Evolutionary conservation across 2,113 vertebrate genomes (phyloP).

Genomic region (Saguinus imperator): DNA sequence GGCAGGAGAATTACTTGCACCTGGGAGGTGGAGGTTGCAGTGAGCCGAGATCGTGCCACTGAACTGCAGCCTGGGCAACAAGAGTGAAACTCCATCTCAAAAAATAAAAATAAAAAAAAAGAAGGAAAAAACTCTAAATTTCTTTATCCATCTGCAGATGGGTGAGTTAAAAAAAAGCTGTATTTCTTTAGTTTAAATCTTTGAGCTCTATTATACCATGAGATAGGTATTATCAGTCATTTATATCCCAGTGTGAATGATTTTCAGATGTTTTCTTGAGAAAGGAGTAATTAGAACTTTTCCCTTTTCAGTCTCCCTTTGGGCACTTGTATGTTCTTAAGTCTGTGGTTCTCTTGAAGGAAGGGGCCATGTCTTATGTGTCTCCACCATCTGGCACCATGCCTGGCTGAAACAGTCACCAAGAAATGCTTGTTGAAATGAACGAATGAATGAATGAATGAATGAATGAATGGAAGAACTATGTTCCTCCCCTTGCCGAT

Average conservation of each 20-base stretch:
- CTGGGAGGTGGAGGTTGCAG: too few species aligned
- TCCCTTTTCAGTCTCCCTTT: not conserved
- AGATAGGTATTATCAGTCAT: not conserved
- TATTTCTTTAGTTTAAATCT: conserved; percentile 1
- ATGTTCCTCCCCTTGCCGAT: not conserved
- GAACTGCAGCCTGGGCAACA: too few species aligned
- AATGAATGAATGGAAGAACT: not conserved
- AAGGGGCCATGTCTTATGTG: not conserved
- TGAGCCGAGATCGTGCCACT: too few species aligned
- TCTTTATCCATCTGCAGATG: too few species aligned
- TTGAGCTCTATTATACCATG: not conserved
- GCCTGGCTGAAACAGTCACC: not conserved
- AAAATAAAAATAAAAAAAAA: too few species aligned
- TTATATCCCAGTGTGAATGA: not conserved
- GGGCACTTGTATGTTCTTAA: not conserved
- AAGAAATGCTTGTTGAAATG: not conserved
- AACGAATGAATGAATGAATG: not conserved
- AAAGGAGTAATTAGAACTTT: not conserved
- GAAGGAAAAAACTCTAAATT: too few species aligned
- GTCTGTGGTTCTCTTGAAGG: not conserved
- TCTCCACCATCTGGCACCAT: not conserved
- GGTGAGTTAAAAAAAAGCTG: too few species aligned
- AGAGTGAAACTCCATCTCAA: too few species aligned
- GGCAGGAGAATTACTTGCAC: too few species aligned
- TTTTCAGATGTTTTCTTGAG: not conserved